Evolutionary conservation across 2,113 vertebrate species (phyloP), one percentile per base, ranked within the genome.

Genomic region (Phaethornis superciliosus): DNA sequence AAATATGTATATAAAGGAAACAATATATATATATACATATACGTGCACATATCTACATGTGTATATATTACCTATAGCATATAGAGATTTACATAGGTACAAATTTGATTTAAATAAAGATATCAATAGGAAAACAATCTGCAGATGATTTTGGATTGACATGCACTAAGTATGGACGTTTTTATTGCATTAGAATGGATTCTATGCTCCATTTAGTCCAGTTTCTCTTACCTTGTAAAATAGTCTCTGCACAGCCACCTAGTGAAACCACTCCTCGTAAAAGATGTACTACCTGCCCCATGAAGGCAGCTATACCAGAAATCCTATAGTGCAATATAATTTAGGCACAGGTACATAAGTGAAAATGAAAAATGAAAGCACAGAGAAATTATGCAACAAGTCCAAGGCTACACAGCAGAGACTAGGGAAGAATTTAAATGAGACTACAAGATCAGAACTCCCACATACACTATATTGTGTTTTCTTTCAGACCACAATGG

Each of bases 21-120:
- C 6, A 42, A 27, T 42, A 64, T 0, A 3, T 49, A 3, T 49
- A 32, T 5, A 32, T 3, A 55, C 2, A 67, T 5, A 32, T 3
- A 55, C 2, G 62, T 7, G 7, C 44, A 35, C 11, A 27, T 46
- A 76, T 7, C 7, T 14, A 42, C 5, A 3, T 16, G 6, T 23
- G 7, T 71, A 1, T 10, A 44, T 54, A 40, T 28, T 18, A 26
- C 16, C 10, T 21, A 62, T 2, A 5, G 2, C 15, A 20, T 23
- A 40, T 51, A 17, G 33, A 80, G 42, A 74, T 51, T 33, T 47
- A 30, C 30, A 59, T 30, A 23, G 3, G 7, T 49, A 58, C 8
- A 75, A 32, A 79, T 59, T 71, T 24, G 18, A 52, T 76, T 79
- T 72, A 42, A 22, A 47, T 59, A 44, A 17, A 58, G 30, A 47